Percentiles rank a stretch among this genome's conserved stretches.
phyloP scores from a whole-genome alignment of 2,888 invertebrate species.

The Netelia inedita region DNA sequence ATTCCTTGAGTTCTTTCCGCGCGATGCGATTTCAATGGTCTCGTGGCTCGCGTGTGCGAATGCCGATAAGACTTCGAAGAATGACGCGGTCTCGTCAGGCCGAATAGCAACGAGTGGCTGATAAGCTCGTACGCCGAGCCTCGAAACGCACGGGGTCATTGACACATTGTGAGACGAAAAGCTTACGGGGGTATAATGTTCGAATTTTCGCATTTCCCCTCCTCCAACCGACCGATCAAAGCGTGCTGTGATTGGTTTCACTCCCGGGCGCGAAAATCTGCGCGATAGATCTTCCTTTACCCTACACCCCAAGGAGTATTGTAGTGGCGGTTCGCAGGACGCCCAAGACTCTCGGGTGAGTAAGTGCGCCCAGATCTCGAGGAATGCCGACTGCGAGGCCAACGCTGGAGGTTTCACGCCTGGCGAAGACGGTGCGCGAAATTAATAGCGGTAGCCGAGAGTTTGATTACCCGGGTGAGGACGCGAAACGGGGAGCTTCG shows the following conservation, averaged over 20 bases:
- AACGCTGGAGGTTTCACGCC: constrained; percentile 59
- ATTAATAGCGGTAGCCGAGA: constrained; percentile 80
- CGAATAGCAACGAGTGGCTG: constrained; percentile 11
- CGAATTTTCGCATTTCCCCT: background rate
- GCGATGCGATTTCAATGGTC: background rate
- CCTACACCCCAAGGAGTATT: background rate
- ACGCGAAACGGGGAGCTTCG: constrained; percentile 40
- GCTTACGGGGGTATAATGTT: background rate
- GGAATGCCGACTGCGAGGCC: constrained; percentile 56
- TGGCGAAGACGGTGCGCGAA: constrained; percentile 75
- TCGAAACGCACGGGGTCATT: background rate
- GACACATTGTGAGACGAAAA: background rate
- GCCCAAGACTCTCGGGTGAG: constrained; percentile 25
- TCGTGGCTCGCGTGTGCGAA: constrained; percentile 36
- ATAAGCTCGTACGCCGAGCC: background rate
- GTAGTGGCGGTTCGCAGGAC: background rate
- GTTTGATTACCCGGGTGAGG: constrained; percentile 78
- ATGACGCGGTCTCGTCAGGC: constrained; percentile 15
- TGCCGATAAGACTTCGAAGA: constrained; percentile 46
- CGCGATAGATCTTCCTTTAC: constrained; percentile 6
- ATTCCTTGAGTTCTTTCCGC: constrained; percentile 8
- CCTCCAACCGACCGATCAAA: background rate
- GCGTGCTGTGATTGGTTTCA: background rate
- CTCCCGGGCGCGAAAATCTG: constrained; percentile 12
- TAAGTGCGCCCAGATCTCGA: constrained; percentile 49